Evolutionary conservation across 2,888 invertebrate genomes (phyloP).

Genomic region (Timema podura): DNA sequence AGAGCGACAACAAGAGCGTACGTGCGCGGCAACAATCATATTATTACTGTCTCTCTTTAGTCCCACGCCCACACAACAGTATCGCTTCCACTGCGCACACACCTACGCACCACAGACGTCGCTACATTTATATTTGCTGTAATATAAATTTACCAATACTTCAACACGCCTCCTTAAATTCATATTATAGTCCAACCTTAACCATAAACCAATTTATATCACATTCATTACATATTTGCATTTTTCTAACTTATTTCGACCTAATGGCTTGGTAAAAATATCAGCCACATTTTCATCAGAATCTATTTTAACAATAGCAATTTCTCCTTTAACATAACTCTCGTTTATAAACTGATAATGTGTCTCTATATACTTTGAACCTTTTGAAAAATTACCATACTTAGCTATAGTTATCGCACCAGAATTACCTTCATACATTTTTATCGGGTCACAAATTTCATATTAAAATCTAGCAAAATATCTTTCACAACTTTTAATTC

Average conservation of each 20-base stretch:
- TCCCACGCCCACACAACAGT: too few species aligned
- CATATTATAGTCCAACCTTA: too few species aligned
- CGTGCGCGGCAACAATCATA: too few species aligned
- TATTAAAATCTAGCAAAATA: neutral
- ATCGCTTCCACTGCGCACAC: too few species aligned
- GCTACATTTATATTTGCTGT: too few species aligned
- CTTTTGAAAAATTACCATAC: neutral
- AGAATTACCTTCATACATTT: neutral
- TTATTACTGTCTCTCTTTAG: too few species aligned
- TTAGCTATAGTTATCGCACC: too few species aligned
- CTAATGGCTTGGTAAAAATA: slow-evolving; percentile 2
- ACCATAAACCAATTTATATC: neutral
- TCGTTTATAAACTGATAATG: neutral
- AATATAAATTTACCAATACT: too few species aligned
- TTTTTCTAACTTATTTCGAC: neutral
- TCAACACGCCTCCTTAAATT: too few species aligned
- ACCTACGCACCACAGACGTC: too few species aligned
- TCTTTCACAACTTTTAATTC: neutral
- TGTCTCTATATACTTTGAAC: neutral
- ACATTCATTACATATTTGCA: neutral
- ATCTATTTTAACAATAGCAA: neutral
- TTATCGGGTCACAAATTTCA: neutral
- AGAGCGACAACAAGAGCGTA: too few species aligned
- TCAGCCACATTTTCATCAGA: neutral
- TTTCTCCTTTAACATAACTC: neutral